Evolutionary conservation across 2,113 vertebrate genomes (phyloP), one percentile per base, ranked within the genome.

Genomic region (Uropsilus gracilis): DNA sequence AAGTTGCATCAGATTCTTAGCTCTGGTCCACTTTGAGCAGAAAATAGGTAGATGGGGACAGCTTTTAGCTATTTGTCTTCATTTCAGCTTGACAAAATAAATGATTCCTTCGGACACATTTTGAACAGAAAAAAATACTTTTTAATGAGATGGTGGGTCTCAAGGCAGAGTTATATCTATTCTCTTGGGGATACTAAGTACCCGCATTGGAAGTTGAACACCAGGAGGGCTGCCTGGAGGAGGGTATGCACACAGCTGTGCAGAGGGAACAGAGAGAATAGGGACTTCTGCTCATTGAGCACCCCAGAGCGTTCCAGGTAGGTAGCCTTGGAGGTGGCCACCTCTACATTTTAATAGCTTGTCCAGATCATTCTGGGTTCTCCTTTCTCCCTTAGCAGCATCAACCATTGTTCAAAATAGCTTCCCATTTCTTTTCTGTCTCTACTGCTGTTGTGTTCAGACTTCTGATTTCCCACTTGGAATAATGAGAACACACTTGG

Each of bases 241-340:
- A 34, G 42, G 3, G 2, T 12, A 17, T 30, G 8, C 7, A 1
- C 59, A 0, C 11, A 13, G 30, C 34, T 6, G 0, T 0, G 0
- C 1, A 10, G 34, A 68, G 44, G 37, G 71, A 11, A 39, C 7
- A 5, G 48, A 18, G 14, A 10, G 72, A 42, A 48, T 4, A n/a
- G 42, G 20, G 17, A 5, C 6, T 22, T 7, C 28, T 44, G 18
- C 48, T 8, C 0, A 0, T 39, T 39, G 13, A 30, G 55, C 6
- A 2, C 1, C 32, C n/a, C 1, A 0, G 10, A 37, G 39, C 32
- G 26, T 71, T 37, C n/a, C 2, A 0, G 13, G 57, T 13, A 7
- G 46, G 42, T 1, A 1, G 13, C 2, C 0, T 2, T 8, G 57
- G 26, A 37, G 14, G 16, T 0, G 14, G 28, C 64, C 11, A 0